A percentile compares a stretch with the other conserved stretches of the same genome.
These are phyloP conservation scores for Cephus spinipes DNA, from an alignment of 2,888 invertebrate genomes.

Conservation along the genomic window DNA sequence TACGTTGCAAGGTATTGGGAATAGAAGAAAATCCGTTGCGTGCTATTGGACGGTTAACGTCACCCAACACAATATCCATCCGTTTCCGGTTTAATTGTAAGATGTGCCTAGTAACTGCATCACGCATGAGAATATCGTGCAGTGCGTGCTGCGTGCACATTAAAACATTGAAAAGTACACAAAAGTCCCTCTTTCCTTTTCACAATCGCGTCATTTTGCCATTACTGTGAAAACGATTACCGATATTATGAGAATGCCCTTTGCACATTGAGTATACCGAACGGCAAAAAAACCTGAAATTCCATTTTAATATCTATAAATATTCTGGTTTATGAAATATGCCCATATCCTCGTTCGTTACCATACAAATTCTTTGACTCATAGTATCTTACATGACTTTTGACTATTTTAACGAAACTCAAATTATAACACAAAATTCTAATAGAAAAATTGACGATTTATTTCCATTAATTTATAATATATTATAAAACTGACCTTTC, in stretches of 20 bases:
- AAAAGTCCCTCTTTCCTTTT: not conserved
- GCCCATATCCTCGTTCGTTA: not conserved
- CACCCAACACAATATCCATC: slow-evolving; percentile 32
- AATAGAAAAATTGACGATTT: not conserved
- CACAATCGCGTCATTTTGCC: not conserved
- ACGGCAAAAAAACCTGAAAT: not conserved
- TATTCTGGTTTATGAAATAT: not conserved
- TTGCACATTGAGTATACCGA: not conserved
- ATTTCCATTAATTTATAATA: not conserved
- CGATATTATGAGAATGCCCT: not conserved
- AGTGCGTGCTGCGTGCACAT: slow-evolving; percentile 2
- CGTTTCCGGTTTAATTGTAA: slow-evolving; percentile 19
- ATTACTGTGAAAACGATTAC: not conserved
- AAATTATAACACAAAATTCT: not conserved
- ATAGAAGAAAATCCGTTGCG: slow-evolving; percentile 25
- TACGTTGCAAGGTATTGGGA: not conserved
- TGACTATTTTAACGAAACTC: not conserved
- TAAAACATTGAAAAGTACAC: not conserved
- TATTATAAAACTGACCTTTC: not conserved
- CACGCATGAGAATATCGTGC: not conserved
- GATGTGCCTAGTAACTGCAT: slow-evolving; percentile 13
- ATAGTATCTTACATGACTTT: not conserved
- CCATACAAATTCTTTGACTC: too few relatives aligned
- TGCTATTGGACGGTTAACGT: slow-evolving; percentile 38
- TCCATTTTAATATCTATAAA: not conserved